These are phyloP conservation scores for Xyrichtys novacula DNA, from an alignment of 2,797 vertebrate species.

Conservation along the genomic window DNA sequence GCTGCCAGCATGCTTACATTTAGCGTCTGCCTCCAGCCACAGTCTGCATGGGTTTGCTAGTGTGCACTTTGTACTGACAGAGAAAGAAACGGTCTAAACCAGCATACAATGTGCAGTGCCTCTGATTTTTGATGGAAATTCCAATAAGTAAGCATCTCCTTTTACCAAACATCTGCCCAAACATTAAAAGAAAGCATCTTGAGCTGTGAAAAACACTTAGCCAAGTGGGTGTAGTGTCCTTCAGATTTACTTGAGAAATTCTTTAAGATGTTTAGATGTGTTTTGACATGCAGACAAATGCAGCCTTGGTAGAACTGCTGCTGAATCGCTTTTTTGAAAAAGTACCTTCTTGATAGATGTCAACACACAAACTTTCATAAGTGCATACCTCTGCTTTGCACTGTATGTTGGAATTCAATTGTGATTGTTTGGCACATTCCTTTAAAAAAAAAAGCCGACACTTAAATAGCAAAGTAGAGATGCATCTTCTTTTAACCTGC, in stretches of 20 bases:
- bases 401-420: constrained; percentile 66
- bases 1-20: constrained; percentile 88
- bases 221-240: constrained; percentile 49
- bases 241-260: constrained; percentile 67
- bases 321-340: constrained; percentile 54
- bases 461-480: constrained; percentile 51
- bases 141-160: background rate
- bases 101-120: constrained; percentile 11
- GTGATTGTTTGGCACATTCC: constrained; percentile 68
- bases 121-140: background rate
- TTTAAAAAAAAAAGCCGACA: constrained; percentile 46
- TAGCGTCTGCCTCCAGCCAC: constrained; percentile 73
- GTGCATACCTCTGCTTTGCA: constrained; percentile 66
- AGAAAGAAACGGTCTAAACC: constrained; percentile 5
- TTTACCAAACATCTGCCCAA: constrained; percentile 9
- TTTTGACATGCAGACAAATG: constrained; percentile 57
- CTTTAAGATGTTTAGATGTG: constrained; percentile 59
- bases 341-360: constrained; percentile 50
- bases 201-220: constrained; percentile 32
- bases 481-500: constrained; percentile 70
- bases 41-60: constrained; percentile 60
- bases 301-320: constrained; percentile 69
- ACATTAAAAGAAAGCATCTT: constrained; percentile 20
- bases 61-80: constrained; percentile 8
- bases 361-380: constrained; percentile 61